Percentiles rank a stretch among this genome's conserved stretches.
Conservation (phyloP, 2,888 invertebrate species). For the Agriopis aurantiaria region DNA sequence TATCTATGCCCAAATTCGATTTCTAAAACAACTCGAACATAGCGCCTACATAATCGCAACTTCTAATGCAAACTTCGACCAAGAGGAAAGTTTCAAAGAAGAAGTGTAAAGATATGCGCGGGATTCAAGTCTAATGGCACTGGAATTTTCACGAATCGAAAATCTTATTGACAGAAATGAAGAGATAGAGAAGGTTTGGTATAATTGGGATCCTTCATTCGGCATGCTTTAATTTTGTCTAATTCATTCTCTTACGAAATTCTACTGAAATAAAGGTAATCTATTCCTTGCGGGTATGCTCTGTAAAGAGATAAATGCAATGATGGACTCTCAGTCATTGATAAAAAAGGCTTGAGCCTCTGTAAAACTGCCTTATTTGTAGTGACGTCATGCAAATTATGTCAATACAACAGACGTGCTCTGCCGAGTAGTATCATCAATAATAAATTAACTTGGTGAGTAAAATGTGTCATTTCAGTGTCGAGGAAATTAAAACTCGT, state of each 20-base stretch:
- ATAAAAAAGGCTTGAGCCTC: conserved; percentile 30
- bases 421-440: conserved; percentile 65
- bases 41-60: conserved; percentile 83
- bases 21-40: conserved; percentile 80
- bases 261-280: conserved; percentile 55
- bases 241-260: conserved; percentile 69
- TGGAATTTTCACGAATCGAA: conserved; percentile 85
- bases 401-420: conserved; percentile 70
- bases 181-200: conserved; percentile 65
- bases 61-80: conserved; percentile 83
- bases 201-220: conserved; percentile 68
- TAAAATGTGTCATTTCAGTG: conserved; percentile 64
- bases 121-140: conserved; percentile 78
- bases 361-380: conserved; percentile 45
- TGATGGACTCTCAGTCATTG: conserved; percentile 42
- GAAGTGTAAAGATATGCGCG: conserved; percentile 80
- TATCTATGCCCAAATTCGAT: conserved; percentile 79
- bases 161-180: conserved; percentile 65
- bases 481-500: conserved; percentile 61
- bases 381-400: conserved; percentile 77
- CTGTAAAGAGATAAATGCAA: conserved; percentile 55
- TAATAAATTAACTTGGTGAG: conserved; percentile 56
- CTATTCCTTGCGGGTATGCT: conserved; percentile 53
- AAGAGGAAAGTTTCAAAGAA: conserved; percentile 80
- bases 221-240: conserved; percentile 73